These are phyloP conservation scores for Labia minor DNA, from an alignment of 2,888 invertebrate genomes.

Conservation along the genomic window DNA sequence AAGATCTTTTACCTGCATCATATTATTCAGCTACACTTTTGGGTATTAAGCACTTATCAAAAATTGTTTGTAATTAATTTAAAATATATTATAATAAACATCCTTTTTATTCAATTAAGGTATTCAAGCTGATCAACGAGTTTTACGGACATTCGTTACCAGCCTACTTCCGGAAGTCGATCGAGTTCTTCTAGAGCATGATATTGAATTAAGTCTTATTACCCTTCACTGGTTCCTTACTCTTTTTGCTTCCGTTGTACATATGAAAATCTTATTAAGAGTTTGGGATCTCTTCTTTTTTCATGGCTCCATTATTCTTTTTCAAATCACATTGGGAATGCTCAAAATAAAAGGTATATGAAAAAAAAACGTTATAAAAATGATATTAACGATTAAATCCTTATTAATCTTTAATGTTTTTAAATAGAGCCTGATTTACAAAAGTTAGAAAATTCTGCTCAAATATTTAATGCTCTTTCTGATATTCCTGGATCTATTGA, in stretches of 20 bases:
- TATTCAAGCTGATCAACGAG: slow-evolving; percentile 90
- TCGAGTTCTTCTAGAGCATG: slow-evolving; percentile 83
- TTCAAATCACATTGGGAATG: slow-evolving; percentile 91
- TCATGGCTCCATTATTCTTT: slow-evolving; percentile 87
- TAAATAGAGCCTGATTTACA: slow-evolving; percentile 62
- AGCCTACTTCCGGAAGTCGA: slow-evolving; percentile 84
- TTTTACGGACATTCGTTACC: slow-evolving; percentile 81
- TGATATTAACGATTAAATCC: not conserved
- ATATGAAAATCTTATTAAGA: slow-evolving; percentile 83
- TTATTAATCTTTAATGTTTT: slow-evolving; percentile 21
- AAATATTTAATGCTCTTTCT: slow-evolving; percentile 93
- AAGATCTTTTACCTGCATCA: slow-evolving; percentile 92
- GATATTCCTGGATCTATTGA: slow-evolving; percentile 91
- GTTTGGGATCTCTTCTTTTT: slow-evolving; percentile 97
- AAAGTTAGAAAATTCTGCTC: slow-evolving; percentile 85
- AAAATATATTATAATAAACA: not conserved
- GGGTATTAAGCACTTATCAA: slow-evolving; percentile 36
- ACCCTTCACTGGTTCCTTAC: slow-evolving; percentile 97
- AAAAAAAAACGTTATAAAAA: slow-evolving; percentile 9
- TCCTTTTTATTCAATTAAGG: slow-evolving; percentile 42
- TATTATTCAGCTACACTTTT: slow-evolving; percentile 92
- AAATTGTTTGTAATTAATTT: not conserved
- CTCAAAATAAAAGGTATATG: slow-evolving; percentile 63
- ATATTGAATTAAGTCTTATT: slow-evolving; percentile 88
- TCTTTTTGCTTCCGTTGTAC: slow-evolving; percentile 90